Base-by-base conservation (phyloP, 2,888 invertebrate genomes). In the Cheilosia grossa region DNA sequence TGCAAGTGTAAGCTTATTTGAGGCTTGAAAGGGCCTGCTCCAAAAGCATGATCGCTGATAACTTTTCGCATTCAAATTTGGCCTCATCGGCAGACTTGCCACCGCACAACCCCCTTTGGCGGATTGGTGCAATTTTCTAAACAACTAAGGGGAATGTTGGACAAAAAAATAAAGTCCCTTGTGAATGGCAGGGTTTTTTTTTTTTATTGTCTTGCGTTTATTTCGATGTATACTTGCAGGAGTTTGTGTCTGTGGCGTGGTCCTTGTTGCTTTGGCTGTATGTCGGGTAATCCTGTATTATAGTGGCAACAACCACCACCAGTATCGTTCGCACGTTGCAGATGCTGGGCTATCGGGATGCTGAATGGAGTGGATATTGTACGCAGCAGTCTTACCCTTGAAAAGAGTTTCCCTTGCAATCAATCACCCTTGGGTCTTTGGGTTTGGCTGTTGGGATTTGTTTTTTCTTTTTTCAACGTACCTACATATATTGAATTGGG, bases 331-430 rank as follows among this genome's bases (percentile, higher is more conserved):
- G 77, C 72, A 75, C 63, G 56, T 73, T 63, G 67, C 64, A 69
- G 77, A 87, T 81, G 53, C 74, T 75, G 56, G 56, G 81, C 70
- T 82, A 87, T 72, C 80, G 85, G 88, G 86, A 86, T 89, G 87
- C 89, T 87, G 88, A 87, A 88, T 87, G 79, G 87, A 87, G 86
- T 86, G 86, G 79, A 82, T 82, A 81, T 80, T 88, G 78, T 79
- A 79, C 75, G 81, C 72, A 53, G 74, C 67, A 78, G 78, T 86
- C 79, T 86, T 87, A 87, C 87, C 87, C 87, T 87, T 87, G 87
- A 87, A 87, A 87, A 73, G 82, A 75, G 78, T 86, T 86, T 80
- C 80, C 86, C 82, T 86, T 78, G 72, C 78, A 87, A 87, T 87
- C 80, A 82, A 80, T 86, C 80, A 87, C 77, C 80, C 86, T 87